Conservation (phyloP, 2,113 vertebrate genomes). For the Salvelinus namaycush region DNA sequence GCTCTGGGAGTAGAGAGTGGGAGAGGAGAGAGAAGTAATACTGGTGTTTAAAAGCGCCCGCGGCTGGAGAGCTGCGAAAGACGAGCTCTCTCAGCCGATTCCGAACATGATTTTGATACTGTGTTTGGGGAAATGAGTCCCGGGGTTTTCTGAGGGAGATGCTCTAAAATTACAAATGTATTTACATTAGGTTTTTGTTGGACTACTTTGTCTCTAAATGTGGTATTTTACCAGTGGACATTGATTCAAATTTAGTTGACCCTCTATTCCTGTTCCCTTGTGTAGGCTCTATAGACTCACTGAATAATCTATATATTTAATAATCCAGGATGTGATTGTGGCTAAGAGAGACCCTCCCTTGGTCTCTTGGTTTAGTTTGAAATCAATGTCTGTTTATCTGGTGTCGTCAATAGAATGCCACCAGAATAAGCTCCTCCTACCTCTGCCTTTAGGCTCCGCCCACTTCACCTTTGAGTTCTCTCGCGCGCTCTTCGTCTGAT, state of each 20-base stretch:
- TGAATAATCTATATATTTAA: conserved; percentile 34
- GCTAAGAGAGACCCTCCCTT: conserved; percentile 32
- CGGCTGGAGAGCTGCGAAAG: too few species aligned
- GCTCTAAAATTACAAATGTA: conserved; percentile 15
- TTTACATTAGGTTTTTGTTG: conserved; percentile 31
- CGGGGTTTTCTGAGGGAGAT: conserved; percentile 33
- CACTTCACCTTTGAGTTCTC: conserved; percentile 52
- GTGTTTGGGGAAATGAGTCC: conserved; percentile 41
- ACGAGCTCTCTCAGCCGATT: conserved; percentile 18
- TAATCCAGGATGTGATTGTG: conserved; percentile 45
- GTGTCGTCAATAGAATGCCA: conserved; percentile 61
- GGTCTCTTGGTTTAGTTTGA: conserved; percentile 42
- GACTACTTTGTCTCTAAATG: conserved; percentile 17
- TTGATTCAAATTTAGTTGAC: conserved; percentile 61
- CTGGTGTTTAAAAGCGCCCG: conserved; percentile 28
- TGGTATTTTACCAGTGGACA: conserved; percentile 37
- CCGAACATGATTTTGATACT: conserved; percentile 10
- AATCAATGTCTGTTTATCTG: conserved; percentile 61
- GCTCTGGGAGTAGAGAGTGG: conserved; percentile 43
- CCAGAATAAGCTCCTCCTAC: conserved; percentile 73
- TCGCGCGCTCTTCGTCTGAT: conserved; percentile 26
- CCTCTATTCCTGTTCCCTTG: conserved; percentile 12
- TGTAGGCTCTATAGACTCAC: conserved; percentile 40
- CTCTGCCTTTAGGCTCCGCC: conserved; percentile 74
- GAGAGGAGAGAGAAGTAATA: conserved; percentile 36